Percentiles rank a stretch among this genome's conserved stretches.
phyloP scores from a whole-genome alignment of 2,113 vertebrate species.

The Scolopax mira region DNA sequence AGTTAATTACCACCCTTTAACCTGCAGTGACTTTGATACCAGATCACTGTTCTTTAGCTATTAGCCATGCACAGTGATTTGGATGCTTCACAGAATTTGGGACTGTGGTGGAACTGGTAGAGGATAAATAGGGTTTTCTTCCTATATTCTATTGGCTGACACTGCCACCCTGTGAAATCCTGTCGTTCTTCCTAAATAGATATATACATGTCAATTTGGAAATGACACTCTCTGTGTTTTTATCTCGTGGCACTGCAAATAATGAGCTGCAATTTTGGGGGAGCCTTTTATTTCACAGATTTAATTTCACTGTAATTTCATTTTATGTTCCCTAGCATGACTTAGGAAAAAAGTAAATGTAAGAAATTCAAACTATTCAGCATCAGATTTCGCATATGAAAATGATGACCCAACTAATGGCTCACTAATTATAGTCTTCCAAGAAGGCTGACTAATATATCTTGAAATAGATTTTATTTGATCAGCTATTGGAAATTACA shows the following conservation, averaged over 20 bases:
- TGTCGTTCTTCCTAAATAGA: background rate
- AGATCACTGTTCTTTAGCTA: background rate
- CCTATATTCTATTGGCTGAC: background rate
- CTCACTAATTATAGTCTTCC: constrained; percentile 33
- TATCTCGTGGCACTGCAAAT: background rate
- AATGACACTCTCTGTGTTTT: background rate
- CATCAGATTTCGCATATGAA: background rate
- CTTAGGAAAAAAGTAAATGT: background rate
- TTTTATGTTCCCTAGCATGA: background rate
- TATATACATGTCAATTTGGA: background rate
- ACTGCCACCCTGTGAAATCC: background rate
- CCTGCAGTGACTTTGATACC: background rate
- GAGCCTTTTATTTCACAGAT: background rate
- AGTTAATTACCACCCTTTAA: constrained; percentile 25
- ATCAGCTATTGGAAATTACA: constrained; percentile 37
- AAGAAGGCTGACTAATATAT: constrained; percentile 27
- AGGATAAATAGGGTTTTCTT: background rate
- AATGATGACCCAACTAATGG: constrained; percentile 24
- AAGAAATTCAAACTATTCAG: background rate
- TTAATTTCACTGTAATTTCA: background rate
- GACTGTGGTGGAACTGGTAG: background rate
- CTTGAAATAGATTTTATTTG: constrained; percentile 50
- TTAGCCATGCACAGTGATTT: background rate
- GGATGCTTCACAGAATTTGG: background rate
- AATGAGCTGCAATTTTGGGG: background rate